These are phyloP conservation scores for Bellardia bayeri DNA, from an alignment of 2,888 invertebrate species.

Conservation along the genomic window DNA sequence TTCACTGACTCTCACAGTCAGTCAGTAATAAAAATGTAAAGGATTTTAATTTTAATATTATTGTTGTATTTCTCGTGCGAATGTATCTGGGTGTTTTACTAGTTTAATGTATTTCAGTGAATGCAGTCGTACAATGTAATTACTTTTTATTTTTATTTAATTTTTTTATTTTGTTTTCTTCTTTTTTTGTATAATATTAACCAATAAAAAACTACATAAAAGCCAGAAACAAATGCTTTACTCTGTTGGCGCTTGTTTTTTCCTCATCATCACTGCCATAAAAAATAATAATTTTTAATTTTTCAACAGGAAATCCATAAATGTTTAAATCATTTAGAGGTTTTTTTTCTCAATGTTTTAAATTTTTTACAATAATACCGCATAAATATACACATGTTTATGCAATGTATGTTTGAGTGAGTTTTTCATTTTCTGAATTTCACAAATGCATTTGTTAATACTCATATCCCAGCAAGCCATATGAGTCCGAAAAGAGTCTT, in stretches of 20 bases:
- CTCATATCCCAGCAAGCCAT: too few relatives aligned
- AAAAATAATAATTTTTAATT: slow-evolving; percentile 58
- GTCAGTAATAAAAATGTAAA: slow-evolving; percentile 40
- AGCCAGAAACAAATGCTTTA: slow-evolving; percentile 36
- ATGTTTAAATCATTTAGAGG: slow-evolving; percentile 67
- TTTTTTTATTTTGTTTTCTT: slow-evolving; percentile 33
- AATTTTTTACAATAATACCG: background rate
- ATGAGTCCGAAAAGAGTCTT: too few relatives aligned
- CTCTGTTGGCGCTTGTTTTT: slow-evolving; percentile 20
- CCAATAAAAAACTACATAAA: slow-evolving; percentile 11
- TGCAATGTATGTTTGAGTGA: background rate
- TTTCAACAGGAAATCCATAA: slow-evolving; percentile 64
- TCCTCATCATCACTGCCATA: background rate
- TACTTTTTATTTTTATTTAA: slow-evolving; percentile 65
- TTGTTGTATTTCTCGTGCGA: background rate
- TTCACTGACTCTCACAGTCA: background rate
- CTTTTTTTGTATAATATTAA: slow-evolving; percentile 2
- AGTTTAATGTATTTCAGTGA: background rate
- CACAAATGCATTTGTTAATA: slow-evolving; percentile 11
- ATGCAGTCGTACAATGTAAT: slow-evolving; percentile 53
- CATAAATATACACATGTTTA: background rate
- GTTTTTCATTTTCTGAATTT: slow-evolving; percentile 6
- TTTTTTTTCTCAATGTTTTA: slow-evolving; percentile 24
- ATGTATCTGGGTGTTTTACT: background rate
- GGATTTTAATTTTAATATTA: slow-evolving; percentile 54